phyloP scores from a whole-genome alignment of 2,888 invertebrate genomes.

The Scaptomyza tumidula region DNA sequence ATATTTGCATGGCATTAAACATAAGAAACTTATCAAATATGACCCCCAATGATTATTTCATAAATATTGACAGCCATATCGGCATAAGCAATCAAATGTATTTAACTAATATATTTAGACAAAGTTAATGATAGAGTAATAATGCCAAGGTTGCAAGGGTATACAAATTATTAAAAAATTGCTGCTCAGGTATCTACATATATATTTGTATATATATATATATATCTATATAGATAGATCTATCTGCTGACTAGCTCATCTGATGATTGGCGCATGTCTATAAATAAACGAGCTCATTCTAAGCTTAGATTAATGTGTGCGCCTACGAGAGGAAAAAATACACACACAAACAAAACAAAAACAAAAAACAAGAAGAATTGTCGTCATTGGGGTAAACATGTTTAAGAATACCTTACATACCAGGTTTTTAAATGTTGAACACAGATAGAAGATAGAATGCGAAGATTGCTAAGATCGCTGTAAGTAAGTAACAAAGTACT shows the following conservation, averaged over 20 bases:
- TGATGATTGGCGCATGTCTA: slow-evolving; percentile 68
- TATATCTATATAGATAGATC: slow-evolving; percentile 9
- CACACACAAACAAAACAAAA: slow-evolving; percentile 4
- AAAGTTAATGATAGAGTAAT: slow-evolving; percentile 17
- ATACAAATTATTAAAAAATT: slow-evolving; percentile 21
- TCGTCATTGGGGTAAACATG: slow-evolving; percentile 37
- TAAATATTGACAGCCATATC: background rate
- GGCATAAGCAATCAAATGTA: background rate
- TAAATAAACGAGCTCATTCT: slow-evolving; percentile 63
- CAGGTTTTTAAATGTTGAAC: slow-evolving; percentile 38
- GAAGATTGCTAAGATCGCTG: slow-evolving; percentile 51
- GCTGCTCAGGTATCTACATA: background rate
- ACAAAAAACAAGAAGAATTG: background rate
- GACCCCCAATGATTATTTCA: background rate
- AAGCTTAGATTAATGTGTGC: slow-evolving; percentile 58
- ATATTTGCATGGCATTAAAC: no score
- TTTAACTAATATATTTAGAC: background rate
- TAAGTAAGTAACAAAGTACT: slow-evolving; percentile 31
- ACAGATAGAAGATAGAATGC: slow-evolving; percentile 48
- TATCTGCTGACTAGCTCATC: slow-evolving; percentile 53
- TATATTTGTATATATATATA: slow-evolving; percentile 12
- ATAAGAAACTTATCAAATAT: no score
- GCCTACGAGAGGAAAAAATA: slow-evolving; percentile 43
- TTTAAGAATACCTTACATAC: slow-evolving; percentile 33
- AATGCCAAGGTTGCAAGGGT: slow-evolving; percentile 27